Base-by-base conservation (phyloP, 2,888 invertebrate species). In the Pteria penguin region DNA sequence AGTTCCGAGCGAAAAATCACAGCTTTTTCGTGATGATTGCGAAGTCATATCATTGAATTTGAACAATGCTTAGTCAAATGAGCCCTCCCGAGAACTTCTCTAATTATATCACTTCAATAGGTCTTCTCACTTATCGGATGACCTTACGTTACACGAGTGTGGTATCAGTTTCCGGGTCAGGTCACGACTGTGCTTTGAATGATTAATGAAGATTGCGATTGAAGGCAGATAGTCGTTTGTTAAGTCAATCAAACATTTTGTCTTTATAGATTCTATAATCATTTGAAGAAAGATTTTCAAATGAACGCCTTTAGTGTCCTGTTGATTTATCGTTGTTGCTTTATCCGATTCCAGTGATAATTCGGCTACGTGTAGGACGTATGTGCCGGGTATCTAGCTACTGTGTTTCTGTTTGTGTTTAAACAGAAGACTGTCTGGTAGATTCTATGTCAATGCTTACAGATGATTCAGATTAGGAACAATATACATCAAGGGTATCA, bases 101-200 rank as follows among this genome's bases (percentile, higher is more conserved):
- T 45, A 0, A 8, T 45, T 45, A 14, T 45, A 8, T 45, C 11
- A 45, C 45, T 14, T 45, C 45, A 45, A 45, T 45, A 18, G 18
- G 18, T 14, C 18, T 45, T 45, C 8, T 14, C 8, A 8, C 18
- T 45, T 45, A 45, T 45, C 45, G 8, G 45, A 45, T 45, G 45
- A 45, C 45, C 45, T 14, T n/a, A 58, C 14, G 58, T 58, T 26
- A 58, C 24, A 24, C 14, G 58, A 24, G 22, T 14, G 26, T 58
- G 24, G 18, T 58, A 58, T 58, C 58, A n/a, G 8, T 24, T 58
- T 58, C 58, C 58, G 58, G 58, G 5, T 58, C 26, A 58, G n/a
- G 26, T 22, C 26, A 4, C 26, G 5, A 58, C 14, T 26, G 58
- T 22, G 18, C 45, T 45, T 45, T 18, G 45, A 45, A 14, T 45